phyloP scores from a whole-genome alignment of 2,888 invertebrate genomes.

The Mythimna vitellina region DNA sequence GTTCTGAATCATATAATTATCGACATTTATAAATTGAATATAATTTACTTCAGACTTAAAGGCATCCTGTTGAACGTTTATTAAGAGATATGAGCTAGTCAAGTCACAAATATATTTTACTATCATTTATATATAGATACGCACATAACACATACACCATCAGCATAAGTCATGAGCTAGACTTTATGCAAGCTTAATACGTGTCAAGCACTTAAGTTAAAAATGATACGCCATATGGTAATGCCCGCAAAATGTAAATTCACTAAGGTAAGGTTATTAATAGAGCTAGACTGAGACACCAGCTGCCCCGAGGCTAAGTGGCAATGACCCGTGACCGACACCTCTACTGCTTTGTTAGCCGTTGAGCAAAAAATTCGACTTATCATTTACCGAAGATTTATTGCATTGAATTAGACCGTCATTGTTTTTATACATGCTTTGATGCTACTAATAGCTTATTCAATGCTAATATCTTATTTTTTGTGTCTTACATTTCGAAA shows the following conservation, averaged over 20 bases:
- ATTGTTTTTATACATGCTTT: conserved; percentile 19
- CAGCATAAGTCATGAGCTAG: not conserved
- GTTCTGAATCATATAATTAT: conserved; percentile 42
- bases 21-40: conserved; percentile 20
- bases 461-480: not conserved
- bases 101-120: not conserved
- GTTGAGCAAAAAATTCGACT: conserved; percentile 23
- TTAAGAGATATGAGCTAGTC: conserved; percentile 12
- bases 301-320: conserved; percentile 45
- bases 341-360: conserved; percentile 10
- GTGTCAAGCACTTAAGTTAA: conserved; percentile 27
- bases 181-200: not conserved
- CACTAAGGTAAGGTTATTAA: conserved; percentile 49
- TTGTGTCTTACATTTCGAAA: not conserved
- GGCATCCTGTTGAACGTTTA: conserved; percentile 25
- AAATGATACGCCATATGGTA: conserved; percentile 25
- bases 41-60: conserved; percentile 30
- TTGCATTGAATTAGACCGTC: conserved; percentile 6
- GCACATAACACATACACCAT: not conserved
- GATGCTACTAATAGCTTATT: not conserved
- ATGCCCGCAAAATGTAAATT: conserved; percentile 53
- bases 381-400: conserved; percentile 31
- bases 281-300: conserved; percentile 46
- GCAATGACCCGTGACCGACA: conserved; percentile 56
- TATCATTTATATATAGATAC: not conserved